Percentiles rank a stretch among this genome's conserved stretches.
phyloP scores from a whole-genome alignment of 2,797 vertebrate genomes.

The Ataeniobius toweri region DNA sequence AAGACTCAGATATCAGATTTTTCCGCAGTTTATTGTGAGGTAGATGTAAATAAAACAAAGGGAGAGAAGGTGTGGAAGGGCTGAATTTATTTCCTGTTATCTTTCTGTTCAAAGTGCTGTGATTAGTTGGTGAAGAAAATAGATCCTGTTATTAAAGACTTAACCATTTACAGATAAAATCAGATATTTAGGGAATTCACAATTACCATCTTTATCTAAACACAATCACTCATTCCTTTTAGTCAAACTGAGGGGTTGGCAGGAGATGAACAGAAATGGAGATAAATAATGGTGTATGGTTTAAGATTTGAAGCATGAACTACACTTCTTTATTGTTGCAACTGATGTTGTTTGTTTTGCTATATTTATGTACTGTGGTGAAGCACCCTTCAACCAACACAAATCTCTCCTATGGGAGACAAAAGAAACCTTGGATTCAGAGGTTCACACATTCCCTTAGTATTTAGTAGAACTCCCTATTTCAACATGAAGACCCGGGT shows the following conservation, averaged over 20 bases:
- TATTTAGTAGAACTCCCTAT: no score
- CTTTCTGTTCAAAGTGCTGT: not conserved
- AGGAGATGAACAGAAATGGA: not conserved
- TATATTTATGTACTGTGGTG: not conserved
- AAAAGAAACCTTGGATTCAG: no score
- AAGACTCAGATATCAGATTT: slow-evolving; percentile 29
- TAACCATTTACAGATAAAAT: no score
- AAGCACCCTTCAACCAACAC: no score
- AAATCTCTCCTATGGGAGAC: no score
- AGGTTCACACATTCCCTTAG: no score
- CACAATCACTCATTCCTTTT: not conserved
- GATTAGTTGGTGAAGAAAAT: not conserved
- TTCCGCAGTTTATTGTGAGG: slow-evolving; percentile 8
- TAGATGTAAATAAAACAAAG: slow-evolving; percentile 25
- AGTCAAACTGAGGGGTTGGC: not conserved
- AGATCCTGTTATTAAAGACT: not conserved
- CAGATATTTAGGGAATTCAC: not conserved
- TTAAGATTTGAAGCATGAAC: not conserved
- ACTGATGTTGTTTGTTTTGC: not conserved
- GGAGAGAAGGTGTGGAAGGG: not conserved
- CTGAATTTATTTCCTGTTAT: not conserved
- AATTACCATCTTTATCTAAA: not conserved
- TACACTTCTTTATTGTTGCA: not conserved
- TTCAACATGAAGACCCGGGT: not conserved
- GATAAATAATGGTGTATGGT: not conserved